A percentile compares a stretch with the other conserved stretches of the same genome.
Evolutionary conservation across 2,113 vertebrate genomes (phyloP).

Genomic region (Megalops atlanticus): DNA sequence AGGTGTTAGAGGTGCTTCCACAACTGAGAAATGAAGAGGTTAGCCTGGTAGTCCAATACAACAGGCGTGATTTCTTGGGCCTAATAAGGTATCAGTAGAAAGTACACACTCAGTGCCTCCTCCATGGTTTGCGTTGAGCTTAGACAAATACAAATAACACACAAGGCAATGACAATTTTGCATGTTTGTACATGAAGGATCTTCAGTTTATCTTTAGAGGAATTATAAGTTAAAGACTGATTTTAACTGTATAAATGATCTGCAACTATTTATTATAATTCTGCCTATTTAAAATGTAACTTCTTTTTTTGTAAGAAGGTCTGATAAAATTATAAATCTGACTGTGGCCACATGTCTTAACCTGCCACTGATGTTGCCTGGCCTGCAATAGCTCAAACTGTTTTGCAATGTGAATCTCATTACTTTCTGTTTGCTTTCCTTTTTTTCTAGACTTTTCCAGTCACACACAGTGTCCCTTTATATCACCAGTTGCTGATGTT

Average conservation of each 20-base stretch:
- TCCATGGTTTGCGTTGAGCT: not conserved
- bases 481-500: slow-evolving; percentile 4
- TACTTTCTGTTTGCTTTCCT: not conserved
- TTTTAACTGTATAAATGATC: no score
- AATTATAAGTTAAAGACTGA: no score
- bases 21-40: not conserved
- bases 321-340: not conserved
- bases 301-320: no score
- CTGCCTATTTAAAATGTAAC: no score
- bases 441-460: not conserved
- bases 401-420: slow-evolving; percentile 1
- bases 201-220: no score
- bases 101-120: not conserved
- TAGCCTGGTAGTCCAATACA: not conserved
- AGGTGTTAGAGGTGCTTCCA: not conserved
- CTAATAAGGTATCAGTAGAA: not conserved
- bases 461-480: not conserved
- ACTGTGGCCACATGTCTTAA: not conserved
- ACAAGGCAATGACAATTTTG: not conserved
- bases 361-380: not conserved
- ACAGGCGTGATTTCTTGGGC: not conserved
- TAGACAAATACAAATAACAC: not conserved
- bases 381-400: not conserved
- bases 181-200: no score
- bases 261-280: no score